Percentiles rank a stretch among this genome's conserved stretches.
phyloP scores from a whole-genome alignment of 2,797 vertebrate genomes.

The Mus caroli region DNA sequence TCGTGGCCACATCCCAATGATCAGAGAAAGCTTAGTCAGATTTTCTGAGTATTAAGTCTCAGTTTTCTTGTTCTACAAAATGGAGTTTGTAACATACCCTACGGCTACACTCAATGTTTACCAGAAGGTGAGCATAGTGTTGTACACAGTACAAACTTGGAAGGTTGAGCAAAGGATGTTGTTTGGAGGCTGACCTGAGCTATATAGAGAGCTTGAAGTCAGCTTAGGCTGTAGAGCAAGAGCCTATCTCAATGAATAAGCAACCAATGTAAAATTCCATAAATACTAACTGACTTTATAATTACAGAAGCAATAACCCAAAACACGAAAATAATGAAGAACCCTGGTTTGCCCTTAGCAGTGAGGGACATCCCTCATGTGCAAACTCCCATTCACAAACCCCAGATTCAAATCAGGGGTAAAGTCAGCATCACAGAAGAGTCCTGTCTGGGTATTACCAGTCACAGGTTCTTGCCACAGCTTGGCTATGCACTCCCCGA shows the following conservation, averaged over 20 bases:
- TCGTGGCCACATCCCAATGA: not conserved
- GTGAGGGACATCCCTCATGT: no score
- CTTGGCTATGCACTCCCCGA: not conserved
- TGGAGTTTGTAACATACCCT: not conserved
- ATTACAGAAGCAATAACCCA: constrained; percentile 1
- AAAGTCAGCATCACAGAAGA: not conserved
- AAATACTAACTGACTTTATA: not conserved
- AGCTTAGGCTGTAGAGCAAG: not conserved
- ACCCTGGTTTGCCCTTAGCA: not conserved
- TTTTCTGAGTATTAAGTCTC: not conserved
- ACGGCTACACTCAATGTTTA: not conserved
- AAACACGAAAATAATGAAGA: not conserved
- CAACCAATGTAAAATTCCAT: not conserved
- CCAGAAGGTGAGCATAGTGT: not conserved
- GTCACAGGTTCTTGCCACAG: not conserved
- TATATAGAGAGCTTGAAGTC: not conserved
- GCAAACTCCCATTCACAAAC: not conserved
- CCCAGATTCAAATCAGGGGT: not conserved
- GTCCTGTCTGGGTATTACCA: not conserved
- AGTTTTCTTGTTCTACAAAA: constrained; percentile 33
- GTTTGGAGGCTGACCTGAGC: not conserved
- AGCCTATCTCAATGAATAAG: not conserved
- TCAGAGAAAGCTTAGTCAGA: not conserved
- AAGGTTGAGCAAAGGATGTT: not conserved
- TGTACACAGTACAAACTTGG: not conserved